A percentile compares a stretch with the other conserved stretches of the same genome.
phyloP scores from a whole-genome alignment of 2,888 invertebrate species.

The Drosophila antonietae region DNA sequence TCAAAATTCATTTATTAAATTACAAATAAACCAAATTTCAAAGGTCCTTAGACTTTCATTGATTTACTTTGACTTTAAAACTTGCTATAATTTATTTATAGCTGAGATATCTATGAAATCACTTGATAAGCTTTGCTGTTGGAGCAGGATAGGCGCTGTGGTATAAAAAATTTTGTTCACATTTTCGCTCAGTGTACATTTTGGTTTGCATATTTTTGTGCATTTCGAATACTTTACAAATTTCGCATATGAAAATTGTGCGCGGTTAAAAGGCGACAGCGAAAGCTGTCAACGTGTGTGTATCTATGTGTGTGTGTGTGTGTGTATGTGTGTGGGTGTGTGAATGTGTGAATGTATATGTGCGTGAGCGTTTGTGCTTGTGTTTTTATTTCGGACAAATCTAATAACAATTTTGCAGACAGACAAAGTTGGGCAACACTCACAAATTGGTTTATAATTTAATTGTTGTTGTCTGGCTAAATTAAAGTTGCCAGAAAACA shows the following conservation, averaged over 20 bases:
- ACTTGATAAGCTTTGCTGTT: too few relatives aligned
- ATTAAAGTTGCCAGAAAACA: slow-evolving; percentile 32
- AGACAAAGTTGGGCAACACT: slow-evolving; percentile 51
- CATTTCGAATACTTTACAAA: slow-evolving; percentile 70
- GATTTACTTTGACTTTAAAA: too few relatives aligned
- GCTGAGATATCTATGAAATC: not conserved
- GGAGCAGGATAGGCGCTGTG: too few relatives aligned
- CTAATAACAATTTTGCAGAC: slow-evolving; percentile 67
- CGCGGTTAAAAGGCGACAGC: slow-evolving; percentile 75
- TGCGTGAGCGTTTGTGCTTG: slow-evolving; percentile 6
- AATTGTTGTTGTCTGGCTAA: slow-evolving; percentile 55
- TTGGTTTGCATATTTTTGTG: slow-evolving; percentile 66
- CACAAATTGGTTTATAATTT: slow-evolving; percentile 72
- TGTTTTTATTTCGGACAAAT: slow-evolving; percentile 47
- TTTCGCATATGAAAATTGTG: slow-evolving; percentile 77
- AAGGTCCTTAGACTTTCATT: not conserved
- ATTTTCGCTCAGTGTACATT: slow-evolving; percentile 45
- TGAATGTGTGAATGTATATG: slow-evolving; percentile 10
- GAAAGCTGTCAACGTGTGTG: slow-evolving; percentile 39
- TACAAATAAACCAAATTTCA: too few relatives aligned
- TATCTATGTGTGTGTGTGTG: slow-evolving; percentile 17
- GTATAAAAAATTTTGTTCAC: too few relatives aligned
- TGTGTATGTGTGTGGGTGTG: slow-evolving; percentile 20
- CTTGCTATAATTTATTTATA: not conserved
- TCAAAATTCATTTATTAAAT: too few relatives aligned